Conservation (phyloP, 2,113 vertebrate species). For the Helogale parvula region DNA sequence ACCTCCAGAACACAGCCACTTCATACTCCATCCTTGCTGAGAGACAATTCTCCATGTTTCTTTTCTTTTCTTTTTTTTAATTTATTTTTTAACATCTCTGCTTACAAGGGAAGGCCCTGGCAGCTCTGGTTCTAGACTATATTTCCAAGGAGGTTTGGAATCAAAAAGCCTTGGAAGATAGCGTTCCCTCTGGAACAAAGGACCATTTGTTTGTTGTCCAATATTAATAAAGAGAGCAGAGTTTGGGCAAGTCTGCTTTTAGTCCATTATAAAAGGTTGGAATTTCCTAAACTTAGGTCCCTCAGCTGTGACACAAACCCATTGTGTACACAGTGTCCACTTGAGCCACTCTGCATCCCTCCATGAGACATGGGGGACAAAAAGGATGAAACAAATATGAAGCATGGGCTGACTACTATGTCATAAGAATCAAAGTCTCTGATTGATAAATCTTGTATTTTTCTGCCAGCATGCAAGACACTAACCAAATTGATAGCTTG, state of each 20-base stretch:
- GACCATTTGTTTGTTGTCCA: neutral
- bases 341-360: neutral
- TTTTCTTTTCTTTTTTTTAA: neutral
- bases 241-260: neutral
- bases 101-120: neutral
- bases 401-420: neutral
- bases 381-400: neutral
- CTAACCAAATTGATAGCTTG: neutral
- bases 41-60: neutral
- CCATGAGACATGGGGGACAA: neutral
- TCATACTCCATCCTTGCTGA: neutral
- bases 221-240: neutral
- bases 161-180: neutral
- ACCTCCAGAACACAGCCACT: neutral
- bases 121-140: neutral
- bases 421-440: neutral
- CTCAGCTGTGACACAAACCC: neutral
- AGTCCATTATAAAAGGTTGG: neutral
- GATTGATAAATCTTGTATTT: neutral
- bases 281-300: neutral
- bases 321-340: neutral
- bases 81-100: neutral
- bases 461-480: neutral
- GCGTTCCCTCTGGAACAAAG: neutral
- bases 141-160: neutral